Evolutionary conservation across 2,113 vertebrate species (phyloP), one percentile per base, ranked within the genome.

Genomic region (Macquaria ambigua): DNA sequence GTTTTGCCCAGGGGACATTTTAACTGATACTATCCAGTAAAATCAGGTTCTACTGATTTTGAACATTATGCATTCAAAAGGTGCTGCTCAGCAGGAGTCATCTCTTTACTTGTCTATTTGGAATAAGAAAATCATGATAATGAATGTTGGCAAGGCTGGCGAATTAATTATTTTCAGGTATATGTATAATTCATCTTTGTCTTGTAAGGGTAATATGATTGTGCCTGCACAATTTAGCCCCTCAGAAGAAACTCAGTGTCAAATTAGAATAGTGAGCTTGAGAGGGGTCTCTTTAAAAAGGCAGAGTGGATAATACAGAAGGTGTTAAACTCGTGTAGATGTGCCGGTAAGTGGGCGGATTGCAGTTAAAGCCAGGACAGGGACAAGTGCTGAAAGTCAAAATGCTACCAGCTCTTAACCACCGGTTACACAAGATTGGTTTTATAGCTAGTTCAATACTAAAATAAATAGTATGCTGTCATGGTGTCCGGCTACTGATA

Each of bases 391-490:
- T 89, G 48, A 84, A 80, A 79, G 85, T 89, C 74, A 83, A 81
- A 87, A 82, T 31, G 74, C 71, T 15, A 52, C 39, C 48, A 52
- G 72, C 18, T 67, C 70, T 64, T 56, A 71, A 72, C 64, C 72
- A 76, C 69, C n/a, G 21, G 73, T 79, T 83, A 66, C 59, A 78
- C 83, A 81, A 73, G 53, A 83, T 41, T 84, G 81, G 37, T 90
- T 92, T 93, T 80, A 90, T 81, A 80, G 74, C 39, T 12, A 23
- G 18, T 62, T 76, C 66, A 71, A 71, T 50, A 83, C 55, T 75
- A 67, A 89, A 79, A 86, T 90, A 87, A 86, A 93, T 85, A 81
- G 69, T 66, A 37, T 69, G 66, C 79, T 75, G 83, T 89, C 83
- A 86, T 58, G 37, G 66, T 86, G 82, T 85, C 79, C 46, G 76